Percentiles rank a stretch among this genome's conserved stretches.
Conservation (phyloP, 2,113 vertebrate species). For the Microtus montanus region DNA sequence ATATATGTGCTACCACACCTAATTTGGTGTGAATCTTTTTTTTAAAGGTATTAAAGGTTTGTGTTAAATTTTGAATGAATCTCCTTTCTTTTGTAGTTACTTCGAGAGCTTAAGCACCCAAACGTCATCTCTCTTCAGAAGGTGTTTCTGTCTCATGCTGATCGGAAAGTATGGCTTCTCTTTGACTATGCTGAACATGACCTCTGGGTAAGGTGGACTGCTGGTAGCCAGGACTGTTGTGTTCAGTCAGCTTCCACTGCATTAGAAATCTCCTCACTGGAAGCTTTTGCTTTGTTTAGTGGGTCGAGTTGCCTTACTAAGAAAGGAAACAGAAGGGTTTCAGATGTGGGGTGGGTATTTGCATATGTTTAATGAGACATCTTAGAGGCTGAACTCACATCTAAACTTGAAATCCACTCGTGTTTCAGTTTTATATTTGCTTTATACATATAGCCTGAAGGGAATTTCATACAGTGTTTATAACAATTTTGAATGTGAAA, state of each 20-base stretch:
- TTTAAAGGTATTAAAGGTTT: slow-evolving; percentile 29
- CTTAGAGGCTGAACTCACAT: neutral
- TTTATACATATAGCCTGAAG: neutral
- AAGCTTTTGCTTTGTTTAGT: slow-evolving; percentile 22
- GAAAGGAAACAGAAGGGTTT: neutral
- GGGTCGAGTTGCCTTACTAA: neutral
- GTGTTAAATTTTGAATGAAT: slow-evolving; percentile 65
- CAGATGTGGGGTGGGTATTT: neutral
- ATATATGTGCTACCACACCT: neutral
- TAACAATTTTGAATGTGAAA: neutral
- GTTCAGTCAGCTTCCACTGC: slow-evolving; percentile 18
- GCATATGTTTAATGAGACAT: neutral
- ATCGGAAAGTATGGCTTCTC: slow-evolving; percentile 99
- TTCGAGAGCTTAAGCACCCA: slow-evolving; percentile 98
- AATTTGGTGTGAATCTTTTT: neutral
- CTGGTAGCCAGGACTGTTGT: slow-evolving; percentile 24
- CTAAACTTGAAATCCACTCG: neutral
- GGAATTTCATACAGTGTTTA: neutral
- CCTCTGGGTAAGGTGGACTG: slow-evolving; percentile 93
- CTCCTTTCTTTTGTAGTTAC: slow-evolving; percentile 91
- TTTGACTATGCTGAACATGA: slow-evolving; percentile 99
- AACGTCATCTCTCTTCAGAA: slow-evolving; percentile 99
- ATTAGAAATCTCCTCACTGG: neutral
- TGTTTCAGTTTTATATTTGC: neutral
- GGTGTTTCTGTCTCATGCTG: slow-evolving; percentile 98